These are phyloP conservation scores for Himantopus leucocephalus DNA, from an alignment of 2,113 vertebrate genomes.

Conservation along the genomic window DNA sequence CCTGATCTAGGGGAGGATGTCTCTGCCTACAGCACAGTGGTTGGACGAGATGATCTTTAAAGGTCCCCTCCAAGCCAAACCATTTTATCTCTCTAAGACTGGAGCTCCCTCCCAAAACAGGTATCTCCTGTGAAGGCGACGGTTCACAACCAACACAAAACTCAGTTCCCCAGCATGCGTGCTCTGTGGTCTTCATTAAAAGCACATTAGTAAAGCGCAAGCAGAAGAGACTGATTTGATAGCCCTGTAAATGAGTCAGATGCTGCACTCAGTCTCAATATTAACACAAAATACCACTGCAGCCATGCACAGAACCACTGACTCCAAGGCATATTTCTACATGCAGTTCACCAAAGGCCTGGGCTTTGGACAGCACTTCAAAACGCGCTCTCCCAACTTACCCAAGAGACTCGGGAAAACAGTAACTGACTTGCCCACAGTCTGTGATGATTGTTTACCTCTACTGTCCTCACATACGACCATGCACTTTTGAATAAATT, in stretches of 20 bases:
- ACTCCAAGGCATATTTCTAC: not conserved
- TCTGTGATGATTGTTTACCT: not conserved
- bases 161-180: not conserved
- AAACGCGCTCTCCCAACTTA: not conserved
- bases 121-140: accelerated
- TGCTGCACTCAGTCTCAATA: not conserved
- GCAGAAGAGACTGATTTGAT: not conserved
- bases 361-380: conserved; percentile 3
- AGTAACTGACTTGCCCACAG: not conserved
- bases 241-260: not conserved
- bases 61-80: not conserved
- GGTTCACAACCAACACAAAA: not conserved
- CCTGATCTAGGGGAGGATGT: not conserved
- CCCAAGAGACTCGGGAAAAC: not conserved
- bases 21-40: not conserved
- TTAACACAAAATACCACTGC: not conserved
- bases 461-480: conserved; percentile 6
- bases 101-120: not conserved
- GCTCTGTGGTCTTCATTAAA: not conserved
- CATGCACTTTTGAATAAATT: conserved; percentile 38
- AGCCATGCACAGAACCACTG: not conserved
- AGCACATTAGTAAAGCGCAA: not conserved
- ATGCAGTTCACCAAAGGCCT: not conserved
- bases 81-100: not conserved
- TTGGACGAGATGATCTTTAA: not conserved